Base-by-base conservation (phyloP, 2,888 invertebrate genomes). In the Furcula furcula region DNA sequence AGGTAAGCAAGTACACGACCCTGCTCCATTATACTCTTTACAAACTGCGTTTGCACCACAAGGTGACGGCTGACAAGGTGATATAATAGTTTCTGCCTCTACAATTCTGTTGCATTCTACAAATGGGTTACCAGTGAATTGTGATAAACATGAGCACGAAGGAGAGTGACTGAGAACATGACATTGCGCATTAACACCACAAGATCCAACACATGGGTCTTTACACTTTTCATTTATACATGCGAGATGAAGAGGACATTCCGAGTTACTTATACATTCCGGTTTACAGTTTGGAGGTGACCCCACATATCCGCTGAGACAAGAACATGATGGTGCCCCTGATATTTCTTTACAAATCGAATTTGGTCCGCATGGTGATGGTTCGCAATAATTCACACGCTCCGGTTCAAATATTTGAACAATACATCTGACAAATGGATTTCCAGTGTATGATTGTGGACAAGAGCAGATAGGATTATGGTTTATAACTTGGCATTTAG, bases 391-490 rank as follows among this genome's bases (percentile, higher is more conserved):
- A 60, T 94, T 91, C 16, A 85, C 62, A 23, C 74, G 67, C 48
- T 85, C 81, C 11, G 88, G 89, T 57, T 76, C 84, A 58, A 84
- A 90, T 81, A 77, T 71, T 73, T 80, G 79, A 16, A 74, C 33
- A 40, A 77, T 76, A 67, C 95, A 95, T 69, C 92, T 90, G 14
- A 92, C 79, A 63, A 95, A 95, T 1, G 95, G 95, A 90, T 95
- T 94, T 28, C 95, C 95, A 4, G 91, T 92, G 56, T 90, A 92
- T 29, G 91, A 83, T 13, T 82, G 59, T 15, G 92, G 92, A 55
- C 95, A 95, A 31, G 92, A 92, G 70, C 95, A 95, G 69, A 94
- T 94, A 3, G 95, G 95, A 75, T 93, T 94, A 61, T 96, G 94
- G 70, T 94, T 94, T 29, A 95, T 92, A 15, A 95, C 94, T 77